Evolutionary conservation across 2,797 vertebrate species (phyloP), one percentile per base, ranked within the genome.

Genomic region (Microchirus variegatus): DNA sequence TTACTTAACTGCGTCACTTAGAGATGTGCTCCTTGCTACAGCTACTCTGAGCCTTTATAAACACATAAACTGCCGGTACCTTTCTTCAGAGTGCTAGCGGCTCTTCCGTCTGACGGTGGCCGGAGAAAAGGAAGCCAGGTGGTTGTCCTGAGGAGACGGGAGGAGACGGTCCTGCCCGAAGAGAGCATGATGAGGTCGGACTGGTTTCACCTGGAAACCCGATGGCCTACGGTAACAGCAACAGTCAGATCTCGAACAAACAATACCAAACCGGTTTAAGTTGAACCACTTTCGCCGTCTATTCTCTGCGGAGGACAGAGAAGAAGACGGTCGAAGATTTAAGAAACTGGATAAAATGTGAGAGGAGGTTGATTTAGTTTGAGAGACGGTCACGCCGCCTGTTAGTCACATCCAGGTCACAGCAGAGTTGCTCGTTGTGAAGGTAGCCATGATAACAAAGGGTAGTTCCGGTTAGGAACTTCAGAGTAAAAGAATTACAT

Each of bases 1-100:
- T 1, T 1, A n/a, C 12, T 26, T 9, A 85, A 88, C 74, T 90
- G 87, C 88, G 87, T 86, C 87, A 87, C 70, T 74, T 50, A 38
- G 13, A 62, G 64, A 81, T 82, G 82, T 87, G 81, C 85, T 37
- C 41, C 31, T 2, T 59, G 80, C 75, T 83, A 86, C 26, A 5
- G 19, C 10, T 43, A 15, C 45, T 41, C 15, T 1, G 40, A 1
- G 15, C 1, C 9, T 58, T 22, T 12, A n/a, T 1, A 12, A 59
- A 2, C 22, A 0, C 10, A 15, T n/a, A 17, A 26, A 40, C 1
- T 0, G 26, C 0, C 1, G 1, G 63, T 87, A 93, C 93, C 91
- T 87, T 67, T 88, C 9, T 43, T 78, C 26, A 36, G 36, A 4
- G 70, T 44, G 56, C 80, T 78, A 4, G 58, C 64, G 53, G 77